Percentiles rank a stretch among this genome's conserved stretches.
Conservation (phyloP, 2,888 invertebrate genomes). For the Eupithecia vulgata region DNA sequence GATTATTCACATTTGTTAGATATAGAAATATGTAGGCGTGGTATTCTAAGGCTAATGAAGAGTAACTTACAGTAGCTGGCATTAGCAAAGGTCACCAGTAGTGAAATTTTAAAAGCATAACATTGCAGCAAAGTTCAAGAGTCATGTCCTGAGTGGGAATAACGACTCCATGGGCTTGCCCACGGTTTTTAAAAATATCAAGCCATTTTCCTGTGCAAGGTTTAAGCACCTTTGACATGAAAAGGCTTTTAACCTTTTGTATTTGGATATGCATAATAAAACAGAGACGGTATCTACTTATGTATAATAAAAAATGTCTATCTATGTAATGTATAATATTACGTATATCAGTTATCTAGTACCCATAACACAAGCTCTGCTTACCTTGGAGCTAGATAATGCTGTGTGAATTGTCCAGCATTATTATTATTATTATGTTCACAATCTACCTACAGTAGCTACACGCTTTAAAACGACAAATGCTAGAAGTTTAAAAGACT, state of each 20-base stretch:
- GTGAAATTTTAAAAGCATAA: background rate
- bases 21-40: background rate
- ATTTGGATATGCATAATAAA: background rate
- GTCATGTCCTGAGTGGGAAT: constrained; percentile 15
- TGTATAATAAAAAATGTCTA: no score
- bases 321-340: no score
- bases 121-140: constrained; percentile 20
- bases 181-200: background rate
- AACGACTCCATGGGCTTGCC: constrained; percentile 3
- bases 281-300: background rate
- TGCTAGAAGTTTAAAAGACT: background rate
- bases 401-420: no score
- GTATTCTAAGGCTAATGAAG: background rate
- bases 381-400: no score
- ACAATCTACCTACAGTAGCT: background rate
- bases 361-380: no score
- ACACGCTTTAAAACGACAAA: background rate
- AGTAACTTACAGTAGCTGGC: background rate
- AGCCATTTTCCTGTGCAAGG: background rate
- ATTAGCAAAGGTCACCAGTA: constrained; percentile 3
- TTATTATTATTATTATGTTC: no score
- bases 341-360: no score
- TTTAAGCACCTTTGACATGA: background rate
- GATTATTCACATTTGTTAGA: background rate
- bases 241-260: background rate